Evolutionary conservation across 1,140 invertebrate species (phyloP).

Genomic region (Thaumatotibia leucotreta): DNA sequence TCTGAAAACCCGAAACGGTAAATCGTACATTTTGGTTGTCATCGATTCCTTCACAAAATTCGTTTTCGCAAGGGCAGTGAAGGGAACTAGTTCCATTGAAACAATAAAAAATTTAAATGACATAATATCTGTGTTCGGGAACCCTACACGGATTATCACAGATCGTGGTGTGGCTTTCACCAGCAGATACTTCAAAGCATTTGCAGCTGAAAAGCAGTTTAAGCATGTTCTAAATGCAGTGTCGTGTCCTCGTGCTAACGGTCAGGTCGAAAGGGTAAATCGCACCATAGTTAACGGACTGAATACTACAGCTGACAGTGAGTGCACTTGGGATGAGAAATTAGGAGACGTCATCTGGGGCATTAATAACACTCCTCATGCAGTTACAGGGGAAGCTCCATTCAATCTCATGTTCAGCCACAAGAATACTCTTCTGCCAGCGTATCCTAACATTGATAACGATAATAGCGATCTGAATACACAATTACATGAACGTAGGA

Average conservation of each 20-base stretch:
- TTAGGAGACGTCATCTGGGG: conserved; percentile 32
- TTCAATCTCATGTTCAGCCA: conserved; percentile 35
- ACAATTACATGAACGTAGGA: not conserved
- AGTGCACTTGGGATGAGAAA: conserved; percentile 25
- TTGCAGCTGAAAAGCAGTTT: conserved; percentile 28
- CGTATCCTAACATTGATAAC: not conserved
- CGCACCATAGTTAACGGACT: conserved; percentile 22
- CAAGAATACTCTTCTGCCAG: not conserved
- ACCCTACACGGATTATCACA: conserved; percentile 28
- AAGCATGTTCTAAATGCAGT: conserved; percentile 33
- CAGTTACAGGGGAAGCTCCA: conserved; percentile 25
- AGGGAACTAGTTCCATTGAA: conserved; percentile 25
- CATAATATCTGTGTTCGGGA: conserved; percentile 29
- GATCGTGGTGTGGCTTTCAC: conserved; percentile 40
- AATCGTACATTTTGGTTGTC: conserved; percentile 32
- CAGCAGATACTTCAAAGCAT: conserved; percentile 37
- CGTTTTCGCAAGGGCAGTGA: conserved; percentile 26
- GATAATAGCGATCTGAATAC: not conserved
- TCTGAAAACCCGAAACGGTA: conserved; percentile 23
- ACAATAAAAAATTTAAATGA: conserved; percentile 27
- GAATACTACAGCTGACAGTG: conserved; percentile 14
- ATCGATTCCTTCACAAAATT: conserved; percentile 47
- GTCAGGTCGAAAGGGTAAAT: conserved; percentile 26
- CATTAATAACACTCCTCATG: conserved; percentile 32
- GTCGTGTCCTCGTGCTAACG: conserved; percentile 31